phyloP scores from a whole-genome alignment of 2,888 invertebrate genomes.

The Cryptus armator region DNA sequence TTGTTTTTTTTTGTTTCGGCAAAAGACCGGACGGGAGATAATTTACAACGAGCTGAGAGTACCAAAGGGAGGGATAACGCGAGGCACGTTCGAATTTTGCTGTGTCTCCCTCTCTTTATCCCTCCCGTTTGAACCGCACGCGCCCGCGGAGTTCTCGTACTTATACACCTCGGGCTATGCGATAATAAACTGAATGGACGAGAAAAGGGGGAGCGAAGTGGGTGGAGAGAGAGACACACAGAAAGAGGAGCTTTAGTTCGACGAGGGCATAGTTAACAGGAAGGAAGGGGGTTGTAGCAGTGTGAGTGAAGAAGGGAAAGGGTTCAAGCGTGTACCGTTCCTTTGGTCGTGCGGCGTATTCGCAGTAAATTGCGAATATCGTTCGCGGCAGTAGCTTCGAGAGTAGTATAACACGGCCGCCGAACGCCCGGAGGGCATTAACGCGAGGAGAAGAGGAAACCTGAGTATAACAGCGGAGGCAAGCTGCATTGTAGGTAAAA shows the following conservation, averaged over 20 bases:
- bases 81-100: constrained; percentile 54
- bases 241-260: constrained; percentile 21
- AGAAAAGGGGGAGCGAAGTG: constrained; percentile 46
- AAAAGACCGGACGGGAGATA: constrained; percentile 66
- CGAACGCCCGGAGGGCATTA: constrained; percentile 63
- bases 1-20: constrained; percentile 34
- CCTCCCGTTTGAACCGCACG: constrained; percentile 50
- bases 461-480: constrained; percentile 22
- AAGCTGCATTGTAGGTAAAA: constrained; percentile 17
- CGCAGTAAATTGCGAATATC: constrained; percentile 69
- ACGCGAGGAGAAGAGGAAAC: constrained; percentile 71
- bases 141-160: constrained; percentile 59
- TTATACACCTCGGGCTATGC: constrained; percentile 65
- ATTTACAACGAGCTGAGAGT: constrained; percentile 47
- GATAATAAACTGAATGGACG: constrained; percentile 68
- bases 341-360: constrained; percentile 65
- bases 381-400: constrained; percentile 59
- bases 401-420: constrained; percentile 72
- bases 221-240: constrained; percentile 10
- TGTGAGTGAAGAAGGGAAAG: background rate
- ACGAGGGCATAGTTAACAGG: constrained; percentile 46
- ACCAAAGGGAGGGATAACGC: constrained; percentile 42
- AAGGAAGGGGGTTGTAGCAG: background rate
- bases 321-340: constrained; percentile 54
- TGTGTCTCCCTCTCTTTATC: constrained; percentile 22